Conservation (phyloP, 2,888 invertebrate genomes). For the Drosophila vallismaia region DNA sequence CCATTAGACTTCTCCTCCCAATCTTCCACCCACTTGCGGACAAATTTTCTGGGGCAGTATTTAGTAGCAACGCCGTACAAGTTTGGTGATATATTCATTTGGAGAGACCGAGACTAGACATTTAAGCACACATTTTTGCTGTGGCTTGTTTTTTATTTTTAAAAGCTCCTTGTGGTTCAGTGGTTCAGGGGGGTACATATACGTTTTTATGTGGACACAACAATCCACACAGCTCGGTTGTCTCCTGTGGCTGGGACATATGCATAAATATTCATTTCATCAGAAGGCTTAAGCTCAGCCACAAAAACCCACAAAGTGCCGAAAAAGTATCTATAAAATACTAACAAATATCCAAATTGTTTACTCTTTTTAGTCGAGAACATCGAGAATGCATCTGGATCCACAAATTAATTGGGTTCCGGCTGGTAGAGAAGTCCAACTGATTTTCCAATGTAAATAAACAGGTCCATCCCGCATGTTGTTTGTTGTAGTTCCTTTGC, state of each 20-base stretch:
- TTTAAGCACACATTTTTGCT: slow-evolving; percentile 59
- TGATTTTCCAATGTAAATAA: slow-evolving; percentile 45
- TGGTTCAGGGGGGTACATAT: neutral
- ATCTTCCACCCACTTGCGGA: slow-evolving; percentile 7
- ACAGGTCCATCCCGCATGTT: slow-evolving; percentile 32
- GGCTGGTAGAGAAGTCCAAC: slow-evolving; percentile 16
- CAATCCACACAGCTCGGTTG: neutral
- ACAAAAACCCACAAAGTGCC: slow-evolving; percentile 34
- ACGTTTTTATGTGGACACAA: neutral
- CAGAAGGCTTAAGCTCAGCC: slow-evolving; percentile 11
- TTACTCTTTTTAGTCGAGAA: slow-evolving; percentile 14
- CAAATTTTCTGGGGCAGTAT: slow-evolving; percentile 47
- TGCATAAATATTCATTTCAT: slow-evolving; percentile 29
- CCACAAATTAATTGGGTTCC: slow-evolving; percentile 29
- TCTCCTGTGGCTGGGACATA: slow-evolving; percentile 9
- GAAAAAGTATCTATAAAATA: slow-evolving; percentile 29
- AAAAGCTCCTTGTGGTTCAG: slow-evolving; percentile 8
- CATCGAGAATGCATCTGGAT: slow-evolving; percentile 22
- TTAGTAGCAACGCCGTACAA: slow-evolving; percentile 16
- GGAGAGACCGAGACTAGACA: slow-evolving; percentile 58
- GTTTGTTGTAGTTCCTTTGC: slow-evolving; percentile 32
- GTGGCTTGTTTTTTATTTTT: slow-evolving; percentile 24
- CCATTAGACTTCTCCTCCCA: slow-evolving; percentile 4
- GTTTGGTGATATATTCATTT: slow-evolving; percentile 72
- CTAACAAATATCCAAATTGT: slow-evolving; percentile 27